Base-by-base conservation (phyloP, 2,888 invertebrate species). In the Drosophila tripunctata region DNA sequence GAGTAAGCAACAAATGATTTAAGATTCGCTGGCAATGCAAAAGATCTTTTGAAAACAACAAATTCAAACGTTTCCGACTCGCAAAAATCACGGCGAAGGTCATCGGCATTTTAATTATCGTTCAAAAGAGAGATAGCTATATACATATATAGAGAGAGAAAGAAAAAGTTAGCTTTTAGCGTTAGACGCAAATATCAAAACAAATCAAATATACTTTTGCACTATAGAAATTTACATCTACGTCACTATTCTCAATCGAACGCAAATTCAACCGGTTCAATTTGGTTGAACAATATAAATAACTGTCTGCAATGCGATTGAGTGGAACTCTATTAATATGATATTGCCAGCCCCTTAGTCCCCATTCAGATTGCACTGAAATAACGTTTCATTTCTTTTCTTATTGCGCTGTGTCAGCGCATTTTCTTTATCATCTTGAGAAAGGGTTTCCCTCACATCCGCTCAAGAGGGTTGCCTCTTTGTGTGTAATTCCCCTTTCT, bases 181-280 rank as follows among this genome's bases (percentile, higher is more conserved):
- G 30, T 48, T 27, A 47, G 63, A 62, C 45, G 56, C 41, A 64
- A 63, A 67, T 47, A 68, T 62, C 21, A 75, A 68, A 57, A 62
- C 48, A 78, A 63, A 63, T 50, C 31, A 31, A 41, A 48, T 50
- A 7, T 30, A 36, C 5, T 33, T 33, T 31, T 15, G 14, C 2
- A 31, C 30, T 30, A 60, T 40, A 55, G 35, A 27, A 21, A 74
- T 36, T 40, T 50, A 24, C 31, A 19, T 36, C 8, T 56, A 60
- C 52, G 64, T 57, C 15, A 27, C 14, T 27, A 35, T 7, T n/a
- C 22, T 44, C 15, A n/a, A 21, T 31, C 43, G 10, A 50, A 31
- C 36, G 45, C 61, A 81, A 51, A 51, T 64, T 33, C 24, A 85
- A 61, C 68, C 65, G 68, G 76, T 74, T 81, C 36, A 45, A 19